Percentiles rank a stretch among this genome's conserved stretches.
Evolutionary conservation across 2,797 vertebrate species (phyloP).

Genomic region (Jordanella pulchra): DNA sequence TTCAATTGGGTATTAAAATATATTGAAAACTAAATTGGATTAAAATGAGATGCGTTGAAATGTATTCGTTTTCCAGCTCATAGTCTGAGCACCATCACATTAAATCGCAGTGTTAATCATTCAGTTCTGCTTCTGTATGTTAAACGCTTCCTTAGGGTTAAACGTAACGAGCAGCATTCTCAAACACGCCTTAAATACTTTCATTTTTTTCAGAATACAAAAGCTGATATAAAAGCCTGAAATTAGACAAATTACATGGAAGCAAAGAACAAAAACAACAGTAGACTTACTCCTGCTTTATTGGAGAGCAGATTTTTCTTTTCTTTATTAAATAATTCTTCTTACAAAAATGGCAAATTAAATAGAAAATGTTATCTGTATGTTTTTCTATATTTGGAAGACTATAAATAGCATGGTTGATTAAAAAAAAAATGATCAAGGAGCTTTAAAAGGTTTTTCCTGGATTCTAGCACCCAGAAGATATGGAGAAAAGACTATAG

Average conservation of each 20-base stretch:
- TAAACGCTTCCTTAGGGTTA: neutral
- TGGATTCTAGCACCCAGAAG: neutral
- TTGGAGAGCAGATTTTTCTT: no score
- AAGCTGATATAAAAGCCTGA: neutral
- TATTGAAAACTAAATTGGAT: neutral
- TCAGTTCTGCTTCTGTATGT: neutral
- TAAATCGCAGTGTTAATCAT: neutral
- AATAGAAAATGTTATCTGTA: no score
- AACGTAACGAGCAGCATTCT: neutral
- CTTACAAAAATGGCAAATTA: no score
- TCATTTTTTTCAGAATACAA: neutral
- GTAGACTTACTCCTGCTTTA: no score
- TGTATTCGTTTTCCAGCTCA: neutral
- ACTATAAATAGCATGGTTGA: no score
- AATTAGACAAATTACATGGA: neutral
- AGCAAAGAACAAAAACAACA: neutral
- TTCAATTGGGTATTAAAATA: neutral
- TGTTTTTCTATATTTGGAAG: no score
- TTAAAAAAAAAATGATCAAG: no score
- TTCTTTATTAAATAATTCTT: no score
- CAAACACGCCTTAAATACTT: neutral
- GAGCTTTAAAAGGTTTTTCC: neutral
- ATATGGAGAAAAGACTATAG: neutral
- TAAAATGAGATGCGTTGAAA: neutral
- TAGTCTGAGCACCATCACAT: neutral